Conservation (phyloP, 2,797 vertebrate genomes). For the Sebastes kiyomatsui region DNA sequence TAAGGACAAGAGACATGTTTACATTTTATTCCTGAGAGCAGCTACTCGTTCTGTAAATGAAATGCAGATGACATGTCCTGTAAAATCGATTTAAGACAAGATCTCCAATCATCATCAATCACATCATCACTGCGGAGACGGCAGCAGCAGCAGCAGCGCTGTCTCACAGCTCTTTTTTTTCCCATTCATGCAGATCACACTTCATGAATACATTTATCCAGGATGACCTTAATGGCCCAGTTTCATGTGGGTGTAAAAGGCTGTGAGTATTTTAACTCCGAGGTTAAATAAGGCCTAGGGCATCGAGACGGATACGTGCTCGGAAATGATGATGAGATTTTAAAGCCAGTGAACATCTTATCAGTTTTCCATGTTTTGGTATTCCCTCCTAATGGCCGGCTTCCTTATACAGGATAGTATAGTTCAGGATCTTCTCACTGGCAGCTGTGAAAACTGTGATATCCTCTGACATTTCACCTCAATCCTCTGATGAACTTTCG, state of each 20-base stretch:
- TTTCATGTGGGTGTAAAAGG: constrained; percentile 69
- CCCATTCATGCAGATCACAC: constrained; percentile 69
- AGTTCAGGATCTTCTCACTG: constrained; percentile 45
- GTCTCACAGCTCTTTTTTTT: constrained; percentile 46
- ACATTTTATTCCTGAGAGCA: constrained; percentile 42
- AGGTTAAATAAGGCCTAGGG: constrained; percentile 75
- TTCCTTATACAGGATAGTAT: constrained; percentile 60
- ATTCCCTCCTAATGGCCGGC: constrained; percentile 61
- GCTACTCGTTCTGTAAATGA: constrained; percentile 53
- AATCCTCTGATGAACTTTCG: constrained; percentile 47
- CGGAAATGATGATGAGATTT: constrained; percentile 53
- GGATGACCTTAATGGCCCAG: constrained; percentile 71
- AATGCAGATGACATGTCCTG: constrained; percentile 68
- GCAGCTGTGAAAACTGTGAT: constrained; percentile 65
- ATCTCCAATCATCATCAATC: constrained; percentile 73
- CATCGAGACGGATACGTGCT: constrained; percentile 53
- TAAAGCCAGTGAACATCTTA: constrained; percentile 45
- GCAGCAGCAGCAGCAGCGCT: constrained; percentile 19
- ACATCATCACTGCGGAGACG: constrained; percentile 55
- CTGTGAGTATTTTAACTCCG: constrained; percentile 66
- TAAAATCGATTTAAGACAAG: constrained; percentile 73
- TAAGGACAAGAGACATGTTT: constrained; percentile 56
- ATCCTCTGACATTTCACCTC: constrained; percentile 52
- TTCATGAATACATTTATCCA: constrained; percentile 76
- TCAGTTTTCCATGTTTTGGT: constrained; percentile 67